Conservation (phyloP, 35 echinoderm and acorn worm species). For the Diadema setosum region DNA sequence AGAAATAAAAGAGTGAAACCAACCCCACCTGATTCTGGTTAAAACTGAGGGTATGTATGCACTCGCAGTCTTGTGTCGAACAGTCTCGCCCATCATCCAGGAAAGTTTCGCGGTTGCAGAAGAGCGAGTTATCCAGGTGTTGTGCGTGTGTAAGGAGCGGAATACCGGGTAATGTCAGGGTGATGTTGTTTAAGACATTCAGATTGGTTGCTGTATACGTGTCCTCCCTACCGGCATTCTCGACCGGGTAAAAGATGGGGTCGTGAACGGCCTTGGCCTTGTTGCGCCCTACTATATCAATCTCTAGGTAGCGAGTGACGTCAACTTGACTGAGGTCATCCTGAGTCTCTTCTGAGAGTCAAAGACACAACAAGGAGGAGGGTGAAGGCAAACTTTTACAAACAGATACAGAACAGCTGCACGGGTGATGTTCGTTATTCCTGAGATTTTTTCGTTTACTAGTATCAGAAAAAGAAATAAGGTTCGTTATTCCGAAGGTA, state of each 20-base stretch:
- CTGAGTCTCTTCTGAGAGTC: neutral
- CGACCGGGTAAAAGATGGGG: neutral
- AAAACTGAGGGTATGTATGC: neutral
- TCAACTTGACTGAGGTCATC: neutral
- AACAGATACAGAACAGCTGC: too few species aligned
- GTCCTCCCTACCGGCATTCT: neutral
- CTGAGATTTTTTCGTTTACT: too few species aligned
- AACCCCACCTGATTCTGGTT: neutral
- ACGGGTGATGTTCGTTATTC: too few species aligned
- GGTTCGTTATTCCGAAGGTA: too few species aligned
- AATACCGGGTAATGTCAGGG: neutral
- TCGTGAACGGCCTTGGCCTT: neutral
- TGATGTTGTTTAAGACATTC: neutral
- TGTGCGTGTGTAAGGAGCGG: neutral
- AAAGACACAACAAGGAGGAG: too few species aligned
- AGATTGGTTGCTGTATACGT: neutral
- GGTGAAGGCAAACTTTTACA: too few species aligned
- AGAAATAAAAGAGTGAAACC: neutral
- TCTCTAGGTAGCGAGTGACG: neutral
- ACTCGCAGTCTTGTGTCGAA: neutral
- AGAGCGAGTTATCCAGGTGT: neutral
- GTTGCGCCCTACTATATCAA: neutral
- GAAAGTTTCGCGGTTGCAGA: neutral
- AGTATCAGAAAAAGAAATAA: too few species aligned
- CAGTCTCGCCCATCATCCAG: neutral